Percentiles rank a stretch among this genome's conserved stretches.
phyloP scores from a whole-genome alignment of 2,888 invertebrate genomes.

The Belgica antarctica region DNA sequence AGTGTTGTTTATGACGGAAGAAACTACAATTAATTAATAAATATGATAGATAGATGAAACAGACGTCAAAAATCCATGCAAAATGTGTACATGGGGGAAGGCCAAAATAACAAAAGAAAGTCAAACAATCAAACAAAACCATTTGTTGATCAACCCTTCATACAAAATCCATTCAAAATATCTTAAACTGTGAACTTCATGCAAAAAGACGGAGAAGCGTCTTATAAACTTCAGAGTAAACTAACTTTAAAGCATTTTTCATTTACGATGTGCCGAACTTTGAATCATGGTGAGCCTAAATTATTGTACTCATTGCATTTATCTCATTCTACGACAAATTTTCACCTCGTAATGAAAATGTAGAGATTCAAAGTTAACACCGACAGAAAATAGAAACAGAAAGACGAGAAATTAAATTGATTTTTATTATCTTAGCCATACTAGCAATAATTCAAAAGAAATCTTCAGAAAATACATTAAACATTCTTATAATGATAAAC shows the following conservation, averaged over 20 bases:
- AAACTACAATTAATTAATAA: conserved; percentile 6
- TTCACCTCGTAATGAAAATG: neutral
- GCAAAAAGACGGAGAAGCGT: too few species aligned
- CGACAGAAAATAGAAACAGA: neutral
- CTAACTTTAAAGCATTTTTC: conserved; percentile 8
- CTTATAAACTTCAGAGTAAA: neutral
- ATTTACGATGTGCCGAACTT: neutral
- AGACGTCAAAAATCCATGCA: conserved; percentile 26
- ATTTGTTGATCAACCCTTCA: conserved; percentile 22
- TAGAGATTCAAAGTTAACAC: neutral
- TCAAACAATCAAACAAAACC: conserved; percentile 32
- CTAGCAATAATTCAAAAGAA: neutral
- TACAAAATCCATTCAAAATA: neutral
- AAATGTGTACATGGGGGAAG: conserved; percentile 41
- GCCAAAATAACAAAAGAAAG: conserved; percentile 38
- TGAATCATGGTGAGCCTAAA: neutral
- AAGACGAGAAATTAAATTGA: neutral
- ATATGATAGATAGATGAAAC: conserved; percentile 21
- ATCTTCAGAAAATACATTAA: neutral
- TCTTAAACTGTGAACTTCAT: conserved; percentile 25
- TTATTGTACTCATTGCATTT: neutral
- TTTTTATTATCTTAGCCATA: conserved; percentile 35
- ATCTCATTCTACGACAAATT: too few species aligned
- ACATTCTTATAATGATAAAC: conserved; percentile 47
- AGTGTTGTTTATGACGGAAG: conserved; percentile 13